Base-by-base conservation (phyloP, 2,113 vertebrate genomes). In the Phaetusa simplex region DNA sequence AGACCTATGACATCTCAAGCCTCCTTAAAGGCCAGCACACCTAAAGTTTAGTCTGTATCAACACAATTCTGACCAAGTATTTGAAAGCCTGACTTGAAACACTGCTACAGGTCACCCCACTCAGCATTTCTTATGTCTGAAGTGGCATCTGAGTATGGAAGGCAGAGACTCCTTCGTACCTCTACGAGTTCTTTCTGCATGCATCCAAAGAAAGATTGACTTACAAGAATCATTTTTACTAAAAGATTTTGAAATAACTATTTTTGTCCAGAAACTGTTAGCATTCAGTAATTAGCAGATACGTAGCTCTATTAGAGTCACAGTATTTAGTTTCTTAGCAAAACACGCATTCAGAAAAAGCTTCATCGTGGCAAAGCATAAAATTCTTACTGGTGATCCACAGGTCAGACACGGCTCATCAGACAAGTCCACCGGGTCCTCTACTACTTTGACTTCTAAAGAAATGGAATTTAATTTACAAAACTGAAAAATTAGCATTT, bases 21-120 rank as follows among this genome's bases (percentile, higher is more conserved):
- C 10, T 40, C 36, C 12, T 47, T 87, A 50, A 78, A 79, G 26
- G 34, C 23, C n/a, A 78, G 10, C 26, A 30, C 38, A 56, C 49
- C 21, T 69, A 86, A 77, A 77, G 16, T 13, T 5, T 0, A 3
- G 6, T 26, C 36, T 0, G 0, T 11, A 55, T 14, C 22, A 23
- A 62, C 47, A 61, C 20, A 45, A 11, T 49, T 61, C 70, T 36
- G 29, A 76, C 11, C 29, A 82, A 67, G 10, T 45, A 59, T 55
- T 74, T 78, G 50, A 78, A 96, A 94, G 34, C 2, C 30, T 62
- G n/a, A 49, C 72, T 50, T 43, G 21, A 89, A 90, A 58, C 50
- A 56, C 15, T 1, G 5, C 42, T n/a, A 10, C 8, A 2, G 47
- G 58, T 90, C 85, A 71, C 47, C 43, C 10, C 17, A 43, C 21